Conservation (phyloP, 2,888 invertebrate genomes). For the Epistrophe grossulariae region DNA sequence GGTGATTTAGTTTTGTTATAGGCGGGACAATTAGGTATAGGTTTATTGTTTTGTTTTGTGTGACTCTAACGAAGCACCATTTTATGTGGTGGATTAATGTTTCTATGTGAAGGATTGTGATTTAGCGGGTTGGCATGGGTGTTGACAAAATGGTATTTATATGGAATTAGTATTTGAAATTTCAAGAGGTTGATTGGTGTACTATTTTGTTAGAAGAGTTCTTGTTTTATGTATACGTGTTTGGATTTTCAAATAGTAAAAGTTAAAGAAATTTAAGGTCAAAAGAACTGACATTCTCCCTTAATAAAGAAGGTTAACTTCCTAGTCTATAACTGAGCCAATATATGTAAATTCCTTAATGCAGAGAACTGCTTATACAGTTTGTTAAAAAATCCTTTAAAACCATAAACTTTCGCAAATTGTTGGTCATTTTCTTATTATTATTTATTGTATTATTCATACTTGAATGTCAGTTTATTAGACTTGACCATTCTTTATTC, state of each 20-base stretch:
- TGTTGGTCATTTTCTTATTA: no score
- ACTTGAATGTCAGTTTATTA: no score
- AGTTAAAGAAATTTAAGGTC: background rate
- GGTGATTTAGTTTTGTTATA: constrained; percentile 61
- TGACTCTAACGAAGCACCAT: constrained; percentile 43
- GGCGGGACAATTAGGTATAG: constrained; percentile 57
- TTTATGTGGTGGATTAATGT: constrained; percentile 30
- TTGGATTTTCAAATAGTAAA: background rate
- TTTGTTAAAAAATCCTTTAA: no score
- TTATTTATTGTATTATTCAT: no score
- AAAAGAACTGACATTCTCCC: no score
- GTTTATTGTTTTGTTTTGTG: constrained; percentile 43
- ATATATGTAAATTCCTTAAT: no score
- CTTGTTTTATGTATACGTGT: background rate
- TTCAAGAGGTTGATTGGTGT: background rate
- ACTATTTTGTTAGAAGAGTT: background rate
- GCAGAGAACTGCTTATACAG: no score
- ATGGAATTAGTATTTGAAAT: background rate
- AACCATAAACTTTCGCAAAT: no score
- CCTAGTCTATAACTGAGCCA: no score
- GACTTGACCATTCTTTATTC: no score
- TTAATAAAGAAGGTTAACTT: no score
- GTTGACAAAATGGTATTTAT: background rate
- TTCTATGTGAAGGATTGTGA: background rate
- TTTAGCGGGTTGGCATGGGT: background rate